Evolutionary conservation across 2,113 vertebrate genomes (phyloP), one percentile per base, ranked within the genome.

Genomic region (Ancistrus triradiatus): DNA sequence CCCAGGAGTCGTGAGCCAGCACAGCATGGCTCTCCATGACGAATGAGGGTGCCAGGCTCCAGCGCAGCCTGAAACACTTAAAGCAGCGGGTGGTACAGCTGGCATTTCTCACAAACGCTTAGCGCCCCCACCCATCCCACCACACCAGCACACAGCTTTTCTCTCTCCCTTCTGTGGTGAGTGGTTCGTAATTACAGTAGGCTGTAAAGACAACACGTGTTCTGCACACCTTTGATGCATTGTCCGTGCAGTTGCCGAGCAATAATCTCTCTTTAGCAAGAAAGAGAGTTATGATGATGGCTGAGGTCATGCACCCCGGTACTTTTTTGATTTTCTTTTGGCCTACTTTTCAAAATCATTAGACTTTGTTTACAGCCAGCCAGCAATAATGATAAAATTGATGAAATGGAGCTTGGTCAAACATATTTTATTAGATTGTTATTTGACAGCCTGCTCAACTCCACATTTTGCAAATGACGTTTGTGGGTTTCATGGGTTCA

Each of bases 21-120:
- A 69, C 57, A 50, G 44, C 48, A 44, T 19, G 60, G 65, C 49
- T 35, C 47, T 51, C 52, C 52, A 67, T 66, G 50, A 46, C 7
- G 7, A 46, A 37, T 1, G 15, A 52, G 60, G 68, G 56, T 69
- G 66, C 46, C 68, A 72, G 73, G 73, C 71, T 53, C 48, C 58
- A 51, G 70, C 61, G 27, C 64, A 63, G 53, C 59, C 51, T 73
- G 66, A 82, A 80, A 38, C 58, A 62, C 69, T 78, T 78, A 69
- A 73, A 80, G 15, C 79, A 60, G 66, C 57, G 64, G 70, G 73
- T 48, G 63, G 65, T 58, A 18, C 62, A 59, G 46, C 52, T 48
- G 62, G 65, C 69, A 75, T 74, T 62, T 71, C 17, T 11, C 59
- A 50, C 35, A 50, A 42, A 27, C 7, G 8, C 50, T 67, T 33